Evolutionary conservation across 2,797 vertebrate genomes (phyloP).

Genomic region (Miichthys miiuy): DNA sequence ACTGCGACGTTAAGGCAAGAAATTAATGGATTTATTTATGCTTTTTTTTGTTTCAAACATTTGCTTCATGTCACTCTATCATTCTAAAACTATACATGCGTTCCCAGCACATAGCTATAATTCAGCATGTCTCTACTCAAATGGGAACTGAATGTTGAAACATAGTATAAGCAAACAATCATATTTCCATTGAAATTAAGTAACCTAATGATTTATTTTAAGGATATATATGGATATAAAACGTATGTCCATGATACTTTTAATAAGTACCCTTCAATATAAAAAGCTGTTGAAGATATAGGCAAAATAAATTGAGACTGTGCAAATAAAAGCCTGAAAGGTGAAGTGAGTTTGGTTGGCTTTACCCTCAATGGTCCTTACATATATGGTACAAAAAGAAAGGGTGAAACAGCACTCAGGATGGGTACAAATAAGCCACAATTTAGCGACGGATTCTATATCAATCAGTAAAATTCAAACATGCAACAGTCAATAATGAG

Average conservation of each 20-base stretch:
- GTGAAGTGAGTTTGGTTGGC: neutral
- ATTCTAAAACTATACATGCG: neutral
- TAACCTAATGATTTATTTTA: neutral
- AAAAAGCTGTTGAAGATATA: neutral
- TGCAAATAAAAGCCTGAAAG: constrained; percentile 1
- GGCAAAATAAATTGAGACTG: neutral
- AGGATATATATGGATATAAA: neutral
- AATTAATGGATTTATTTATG: neutral
- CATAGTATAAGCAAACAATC: neutral
- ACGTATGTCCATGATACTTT: neutral
- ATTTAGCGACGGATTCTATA: constrained; percentile 13
- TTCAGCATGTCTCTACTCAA: neutral
- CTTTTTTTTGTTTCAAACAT: neutral
- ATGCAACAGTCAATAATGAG: constrained; percentile 27
- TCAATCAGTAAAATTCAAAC: constrained; percentile 14
- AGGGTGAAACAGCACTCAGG: neutral
- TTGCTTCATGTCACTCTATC: neutral
- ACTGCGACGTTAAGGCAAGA: constrained; percentile 11
- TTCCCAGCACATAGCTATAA: neutral
- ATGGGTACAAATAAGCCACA: neutral
- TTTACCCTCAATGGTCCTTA: neutral
- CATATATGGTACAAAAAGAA: neutral
- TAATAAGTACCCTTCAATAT: neutral
- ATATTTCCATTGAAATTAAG: constrained; percentile 6
- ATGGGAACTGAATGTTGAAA: neutral